A percentile compares a stretch with the other conserved stretches of the same genome.
phyloP scores from a whole-genome alignment of 64 coral and sea anemone genomes.

The Hydrozoanthus tunicans region DNA sequence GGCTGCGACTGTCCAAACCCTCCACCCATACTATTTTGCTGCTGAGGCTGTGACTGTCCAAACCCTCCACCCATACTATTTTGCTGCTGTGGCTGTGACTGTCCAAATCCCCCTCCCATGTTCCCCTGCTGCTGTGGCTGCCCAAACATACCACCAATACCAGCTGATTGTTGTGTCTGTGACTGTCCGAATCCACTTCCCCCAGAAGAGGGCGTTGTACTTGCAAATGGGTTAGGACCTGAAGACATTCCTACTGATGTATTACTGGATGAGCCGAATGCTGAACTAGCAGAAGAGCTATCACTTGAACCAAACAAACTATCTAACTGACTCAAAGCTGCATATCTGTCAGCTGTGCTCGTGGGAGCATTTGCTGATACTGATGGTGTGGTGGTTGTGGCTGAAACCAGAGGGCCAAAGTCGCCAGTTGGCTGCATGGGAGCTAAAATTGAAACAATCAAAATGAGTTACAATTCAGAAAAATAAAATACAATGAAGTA shows the following conservation, averaged over 20 bases:
- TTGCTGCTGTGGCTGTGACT: conserved; percentile 40
- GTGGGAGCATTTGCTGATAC: conserved; percentile 1
- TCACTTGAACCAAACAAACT: conserved; percentile 72
- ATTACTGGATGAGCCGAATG: conserved; percentile 67
- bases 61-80: background rate
- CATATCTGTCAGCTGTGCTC: conserved; percentile 75
- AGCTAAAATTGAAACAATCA: conserved; percentile 25
- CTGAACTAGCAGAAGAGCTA: conserved; percentile 56
- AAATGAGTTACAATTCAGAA: background rate
- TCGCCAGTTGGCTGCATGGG: conserved; percentile 45
- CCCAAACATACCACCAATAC: background rate
- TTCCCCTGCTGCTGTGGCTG: conserved; percentile 50
- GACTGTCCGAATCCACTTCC: conserved; percentile 34
- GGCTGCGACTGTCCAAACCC: conserved; percentile 28
- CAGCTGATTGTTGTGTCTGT: conserved; percentile 24
- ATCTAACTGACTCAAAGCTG: conserved; percentile 91
- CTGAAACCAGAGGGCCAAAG: conserved; percentile 93
- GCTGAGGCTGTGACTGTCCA: conserved; percentile 52
- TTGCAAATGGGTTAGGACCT: conserved; percentile 95
- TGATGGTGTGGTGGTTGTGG: conserved; percentile 58
- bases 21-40: background rate
- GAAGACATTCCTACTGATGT: conserved; percentile 87
- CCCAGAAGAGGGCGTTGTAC: conserved; percentile 30
- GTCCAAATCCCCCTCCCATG: conserved; percentile 3
- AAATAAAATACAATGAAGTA: background rate